Evolutionary conservation across 1,140 invertebrate genomes (phyloP), one percentile per base, ranked within the genome.

Genomic region (Akabosia matsudoensis): DNA sequence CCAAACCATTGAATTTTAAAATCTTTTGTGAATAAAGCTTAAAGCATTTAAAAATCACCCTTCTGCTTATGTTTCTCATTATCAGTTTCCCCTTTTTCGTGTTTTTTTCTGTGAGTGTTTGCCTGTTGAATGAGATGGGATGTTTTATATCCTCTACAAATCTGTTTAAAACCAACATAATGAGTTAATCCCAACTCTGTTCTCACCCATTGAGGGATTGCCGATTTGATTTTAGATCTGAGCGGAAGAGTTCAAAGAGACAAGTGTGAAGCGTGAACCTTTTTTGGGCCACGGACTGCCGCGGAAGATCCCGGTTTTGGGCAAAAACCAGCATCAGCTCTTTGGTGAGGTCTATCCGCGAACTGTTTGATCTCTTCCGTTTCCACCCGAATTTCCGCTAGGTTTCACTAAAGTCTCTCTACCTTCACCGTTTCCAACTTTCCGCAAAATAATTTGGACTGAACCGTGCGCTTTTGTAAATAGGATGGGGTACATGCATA

Each of bases 321-420:
- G 67, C 51, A 56, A 37, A 79, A 67, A 28, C 71, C 31, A 73
- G 70, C 79, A 77, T 54, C 79, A 79, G 79, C 76, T 77, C 76
- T 74, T 76, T 77, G 79, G 79, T 79, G 76, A 75, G 79, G 76
- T 30, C 31, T 56, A 24, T 24, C 4, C 30, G 74, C 54, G 79
- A 79, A 79, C 76, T 78, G 24, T 7, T 30, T 30, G 22, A 37
- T 33, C 33, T 13, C 70, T 34, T 76, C 76, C 70, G 76, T 79
- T 79, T 70, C 24, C 61, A 67, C 22, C 78, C 72, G 74, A 67
- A 56, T 52, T 51, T 52, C 79, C 79, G 79, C 79, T 79, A 79
- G 79, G 79, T 70, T 67, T 64, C 77, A 51, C 72, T 45, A 74
- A 61, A 13, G 24, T 67, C 61, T 30, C 28, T 30, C 26, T 10